Base-by-base conservation (phyloP, 2,888 invertebrate genomes). In the Troilus luridus region DNA sequence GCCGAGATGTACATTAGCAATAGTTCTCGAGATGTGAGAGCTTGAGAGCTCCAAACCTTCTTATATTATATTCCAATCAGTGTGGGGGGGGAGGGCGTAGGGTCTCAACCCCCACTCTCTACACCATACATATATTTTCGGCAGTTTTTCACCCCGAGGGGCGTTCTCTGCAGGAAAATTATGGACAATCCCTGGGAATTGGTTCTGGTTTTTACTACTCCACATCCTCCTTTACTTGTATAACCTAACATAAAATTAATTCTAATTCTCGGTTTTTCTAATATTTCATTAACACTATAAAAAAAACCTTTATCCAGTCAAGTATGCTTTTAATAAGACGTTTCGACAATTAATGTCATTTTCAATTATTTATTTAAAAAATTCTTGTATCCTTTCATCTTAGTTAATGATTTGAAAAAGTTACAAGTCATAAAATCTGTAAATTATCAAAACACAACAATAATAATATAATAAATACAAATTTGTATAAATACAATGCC, bases 21-120 rank as follows among this genome's bases (percentile, higher is more conserved):
- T 77, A 77, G 72, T 77, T 77, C 72, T 24, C 17, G 1, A 41
- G 41, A 17, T 8, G 27, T 77, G 41, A 77, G 72, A 17, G 27
- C 17, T 77, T 1, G 8, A 0, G 19, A 41, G 41, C 41, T 41
- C 41, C 41, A 41, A 3, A 8, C 27, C 72, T 27, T 8, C 72
- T 19, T 77, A 77, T 77, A 77, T 77, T 77, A 77, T 77, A 77
- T 77, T 77, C 72, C 72, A 77, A 77, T 77, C 72, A 77, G 27
- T 77, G 72, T 77, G 17, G 27, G 72, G 72, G 1, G 72, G 41
- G 17, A 17, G 72, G 72, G 1, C 72, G 27, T 67, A 67, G 67
- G 67, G 24, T n/a, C 67, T 67, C 12, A 21, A 77, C 41, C 21
- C 19, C 8, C 41, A 8, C 27, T 77, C 72, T 77, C 17, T 77